phyloP scores from a whole-genome alignment of 2,888 invertebrate genomes.

The Salticus scenicus region DNA sequence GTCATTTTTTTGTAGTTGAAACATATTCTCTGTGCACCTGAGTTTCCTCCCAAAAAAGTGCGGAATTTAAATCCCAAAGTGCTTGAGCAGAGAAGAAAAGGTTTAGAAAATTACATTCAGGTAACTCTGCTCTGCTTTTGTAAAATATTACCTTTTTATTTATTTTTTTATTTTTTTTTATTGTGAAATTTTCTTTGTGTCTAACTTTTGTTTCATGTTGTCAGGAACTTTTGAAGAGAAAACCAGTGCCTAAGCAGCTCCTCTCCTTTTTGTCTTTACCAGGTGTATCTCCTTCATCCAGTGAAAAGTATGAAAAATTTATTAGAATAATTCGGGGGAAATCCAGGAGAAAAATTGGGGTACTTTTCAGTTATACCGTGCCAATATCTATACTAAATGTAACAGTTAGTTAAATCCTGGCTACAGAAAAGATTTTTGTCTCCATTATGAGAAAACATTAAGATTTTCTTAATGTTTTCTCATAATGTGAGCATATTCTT shows the following conservation, averaged over 20 bases:
- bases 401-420: too few relatives aligned
- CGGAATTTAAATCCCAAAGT: constrained; percentile 80
- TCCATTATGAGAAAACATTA: too few relatives aligned
- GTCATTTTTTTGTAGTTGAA: too few relatives aligned
- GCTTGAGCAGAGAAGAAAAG: constrained; percentile 79
- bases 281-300: constrained; percentile 57
- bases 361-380: too few relatives aligned
- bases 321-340: too few relatives aligned
- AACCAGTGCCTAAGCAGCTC: constrained; percentile 66
- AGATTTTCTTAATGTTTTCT: too few relatives aligned
- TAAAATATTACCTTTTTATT: background rate
- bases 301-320: constrained; percentile 50
- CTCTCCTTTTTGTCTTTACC: constrained; percentile 59
- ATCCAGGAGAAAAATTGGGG: too few relatives aligned
- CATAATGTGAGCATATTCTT: too few relatives aligned
- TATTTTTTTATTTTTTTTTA: background rate
- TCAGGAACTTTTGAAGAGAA: constrained; percentile 60
- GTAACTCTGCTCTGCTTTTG: constrained; percentile 72
- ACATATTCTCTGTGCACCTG: constrained; percentile 78
- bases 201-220: background rate
- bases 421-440: too few relatives aligned
- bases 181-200: background rate
- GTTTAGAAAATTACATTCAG: constrained; percentile 79
- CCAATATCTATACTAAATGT: too few relatives aligned
- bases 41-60: constrained; percentile 80